Base-by-base conservation (phyloP, 2,113 vertebrate species). In the Fulica atra region DNA sequence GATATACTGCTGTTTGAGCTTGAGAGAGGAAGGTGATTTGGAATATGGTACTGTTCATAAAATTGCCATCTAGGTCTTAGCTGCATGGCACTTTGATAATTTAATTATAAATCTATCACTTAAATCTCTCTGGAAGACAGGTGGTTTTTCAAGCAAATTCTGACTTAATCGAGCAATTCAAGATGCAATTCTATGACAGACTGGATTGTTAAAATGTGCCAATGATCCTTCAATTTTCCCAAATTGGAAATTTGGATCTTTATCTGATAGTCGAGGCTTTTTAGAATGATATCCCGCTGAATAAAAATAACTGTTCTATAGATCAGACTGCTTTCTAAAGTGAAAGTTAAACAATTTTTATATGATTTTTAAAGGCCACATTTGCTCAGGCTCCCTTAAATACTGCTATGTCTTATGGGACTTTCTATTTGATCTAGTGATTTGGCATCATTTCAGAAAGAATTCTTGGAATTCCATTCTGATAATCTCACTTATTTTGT, bases 41-140 rank as follows among this genome's bases (percentile, higher is more conserved):
- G 77, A 86, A 77, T 78, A 84, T 33, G 51, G 46, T 91, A 46
- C 36, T 70, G 38, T 66, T 91, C 42, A 66, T 91, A 89, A 92
- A 94, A 91, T 83, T 94, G 38, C 68, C 64, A 44, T 60, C 50
- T 64, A 84, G 40, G 28, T 81, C 69, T 91, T 61, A 86, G 60
- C 50, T 86, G 23, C 40, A 20, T 81, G 69, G 36, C 23, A 70
- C 29, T 91, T 91, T 81, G 69, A 59, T 81, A 81, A 64, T 88
- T 95, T 91, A 88, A 77, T 90, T 92, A 40, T 73, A 94, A 81
- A 86, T 86, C 46, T 86, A 57, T 74, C n/a, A 29, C 64, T 61
- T 88, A 86, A 73, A 87, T 78, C 64, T 78, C 86, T 66, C 65
- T 83, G 60, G 59, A 91, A 83, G 35, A 83, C 35, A 16, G 28